phyloP scores from a whole-genome alignment of 2,113 vertebrate genomes.

The Phaethon lepturus region DNA sequence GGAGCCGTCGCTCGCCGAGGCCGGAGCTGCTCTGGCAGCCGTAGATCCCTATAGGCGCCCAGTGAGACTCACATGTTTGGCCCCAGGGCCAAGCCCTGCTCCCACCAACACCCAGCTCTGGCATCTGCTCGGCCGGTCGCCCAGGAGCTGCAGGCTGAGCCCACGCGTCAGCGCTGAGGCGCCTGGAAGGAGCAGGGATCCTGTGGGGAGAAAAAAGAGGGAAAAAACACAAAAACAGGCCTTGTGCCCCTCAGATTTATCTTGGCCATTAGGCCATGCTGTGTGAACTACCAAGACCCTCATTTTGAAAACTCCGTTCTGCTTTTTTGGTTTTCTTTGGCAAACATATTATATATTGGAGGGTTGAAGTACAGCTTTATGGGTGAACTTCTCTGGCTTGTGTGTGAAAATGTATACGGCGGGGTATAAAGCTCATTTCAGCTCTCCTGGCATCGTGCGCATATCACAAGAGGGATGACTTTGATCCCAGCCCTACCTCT shows the following conservation, averaged over 20 bases:
- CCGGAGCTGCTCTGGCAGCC: background rate
- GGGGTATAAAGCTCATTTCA: background rate
- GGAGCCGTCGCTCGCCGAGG: no score
- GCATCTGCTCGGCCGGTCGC: accelerated
- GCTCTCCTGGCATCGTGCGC: accelerated
- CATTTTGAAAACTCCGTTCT: accelerated
- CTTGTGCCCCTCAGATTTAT: accelerated
- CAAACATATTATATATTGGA: accelerated
- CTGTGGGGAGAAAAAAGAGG: accelerated
- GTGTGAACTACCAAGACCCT: accelerated
- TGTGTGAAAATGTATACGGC: accelerated
- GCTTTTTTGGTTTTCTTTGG: background rate
- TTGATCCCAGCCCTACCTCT: background rate
- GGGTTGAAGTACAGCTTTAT: background rate
- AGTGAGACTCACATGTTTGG: accelerated
- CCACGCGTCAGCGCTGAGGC: accelerated
- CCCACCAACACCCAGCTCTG: no score
- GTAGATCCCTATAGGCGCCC: background rate
- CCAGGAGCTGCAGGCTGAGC: background rate
- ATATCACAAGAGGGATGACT: background rate
- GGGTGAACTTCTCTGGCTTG: background rate
- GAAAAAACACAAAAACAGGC: accelerated
- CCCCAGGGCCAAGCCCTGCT: no score
- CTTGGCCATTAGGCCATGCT: background rate
- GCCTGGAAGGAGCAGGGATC: background rate